Evolutionary conservation across 2,113 vertebrate species (phyloP).

Genomic region (Xyrauchen texanus): DNA sequence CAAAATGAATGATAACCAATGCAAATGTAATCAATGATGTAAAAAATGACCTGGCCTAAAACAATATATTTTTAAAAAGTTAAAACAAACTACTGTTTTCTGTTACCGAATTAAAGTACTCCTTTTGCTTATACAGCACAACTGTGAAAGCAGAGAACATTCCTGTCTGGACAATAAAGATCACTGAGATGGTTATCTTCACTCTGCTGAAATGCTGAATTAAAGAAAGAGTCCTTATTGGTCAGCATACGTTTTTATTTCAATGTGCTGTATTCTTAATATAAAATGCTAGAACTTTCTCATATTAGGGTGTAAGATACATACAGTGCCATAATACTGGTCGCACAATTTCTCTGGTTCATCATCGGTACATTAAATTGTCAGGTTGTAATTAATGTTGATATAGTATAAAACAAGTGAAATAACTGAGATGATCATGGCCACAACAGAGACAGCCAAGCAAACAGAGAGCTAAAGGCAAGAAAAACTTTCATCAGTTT

Average conservation of each 20-base stretch:
- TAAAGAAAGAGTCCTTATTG: conserved; percentile 3
- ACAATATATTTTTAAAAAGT: background rate
- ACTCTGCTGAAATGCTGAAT: conserved; percentile 64
- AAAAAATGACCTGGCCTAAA: background rate
- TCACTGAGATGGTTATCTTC: conserved; percentile 65
- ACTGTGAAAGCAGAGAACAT: conserved; percentile 59
- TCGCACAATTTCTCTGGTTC: conserved; percentile 35
- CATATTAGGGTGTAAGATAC: background rate
- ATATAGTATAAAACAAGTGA: conserved; percentile 68
- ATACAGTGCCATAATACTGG: conserved; percentile 48
- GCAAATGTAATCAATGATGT: background rate
- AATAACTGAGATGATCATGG: conserved; percentile 58
- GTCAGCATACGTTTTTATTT: background rate
- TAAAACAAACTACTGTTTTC: background rate
- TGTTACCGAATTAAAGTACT: conserved; percentile 61
- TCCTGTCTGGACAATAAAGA: conserved; percentile 61
- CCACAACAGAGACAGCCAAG: conserved; percentile 47
- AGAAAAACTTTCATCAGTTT: background rate
- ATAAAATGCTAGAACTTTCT: background rate
- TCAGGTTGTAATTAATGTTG: conserved; percentile 58
- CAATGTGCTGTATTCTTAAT: background rate
- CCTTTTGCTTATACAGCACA: conserved; percentile 63
- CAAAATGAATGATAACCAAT: too few species aligned
- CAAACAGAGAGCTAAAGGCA: conserved; percentile 59
- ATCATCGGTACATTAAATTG: background rate